phyloP scores from a whole-genome alignment of 2,113 vertebrate species.

The Passer domesticus region DNA sequence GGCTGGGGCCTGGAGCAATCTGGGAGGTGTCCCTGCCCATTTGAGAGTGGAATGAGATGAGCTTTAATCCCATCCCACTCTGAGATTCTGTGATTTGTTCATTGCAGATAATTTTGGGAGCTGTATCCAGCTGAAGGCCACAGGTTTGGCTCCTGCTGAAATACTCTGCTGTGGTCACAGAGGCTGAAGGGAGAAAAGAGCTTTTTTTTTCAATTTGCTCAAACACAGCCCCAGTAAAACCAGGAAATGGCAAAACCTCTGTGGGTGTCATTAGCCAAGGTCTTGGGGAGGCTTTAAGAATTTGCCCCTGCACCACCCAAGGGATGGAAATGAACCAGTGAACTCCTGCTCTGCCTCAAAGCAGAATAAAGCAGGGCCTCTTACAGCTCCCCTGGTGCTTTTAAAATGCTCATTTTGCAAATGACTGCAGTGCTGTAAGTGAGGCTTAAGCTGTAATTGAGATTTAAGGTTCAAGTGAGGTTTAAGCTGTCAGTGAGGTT shows the following conservation, averaged over 20 bases:
- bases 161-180: neutral
- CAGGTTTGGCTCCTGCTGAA: neutral
- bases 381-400: neutral
- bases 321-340: neutral
- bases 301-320: neutral
- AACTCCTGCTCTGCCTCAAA: neutral
- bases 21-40: neutral
- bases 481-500: neutral
- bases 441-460: neutral
- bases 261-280: neutral
- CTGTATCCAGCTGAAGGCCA: neutral
- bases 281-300: neutral
- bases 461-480: neutral
- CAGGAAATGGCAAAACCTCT: neutral
- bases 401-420: neutral
- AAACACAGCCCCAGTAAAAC: neutral
- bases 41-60: neutral
- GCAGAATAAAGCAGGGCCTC: neutral
- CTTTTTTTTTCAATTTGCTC: neutral
- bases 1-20: neutral
- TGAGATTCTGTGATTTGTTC: neutral
- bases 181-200: neutral
- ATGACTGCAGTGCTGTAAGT: neutral
- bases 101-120: neutral
- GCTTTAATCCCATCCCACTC: neutral